A percentile compares a stretch with the other conserved stretches of the same genome.
These are phyloP conservation scores for Merodon equestris DNA, from an alignment of 2,888 invertebrate species.

Conservation along the genomic window DNA sequence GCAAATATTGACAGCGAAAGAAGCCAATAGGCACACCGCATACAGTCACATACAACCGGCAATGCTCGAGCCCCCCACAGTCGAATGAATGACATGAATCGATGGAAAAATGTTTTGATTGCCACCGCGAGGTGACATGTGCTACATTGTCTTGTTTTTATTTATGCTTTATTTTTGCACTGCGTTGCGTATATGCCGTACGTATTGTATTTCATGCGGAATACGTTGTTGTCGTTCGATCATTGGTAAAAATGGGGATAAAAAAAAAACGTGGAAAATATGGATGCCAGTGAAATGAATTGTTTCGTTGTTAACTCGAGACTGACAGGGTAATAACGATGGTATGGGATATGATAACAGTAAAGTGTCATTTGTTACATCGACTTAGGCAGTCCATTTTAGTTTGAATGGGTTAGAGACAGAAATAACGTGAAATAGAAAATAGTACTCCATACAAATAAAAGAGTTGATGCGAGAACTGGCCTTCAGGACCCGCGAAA, in stretches of 20 bases:
- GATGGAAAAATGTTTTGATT: slow-evolving; percentile 66
- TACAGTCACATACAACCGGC: slow-evolving; percentile 1
- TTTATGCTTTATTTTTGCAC: slow-evolving; percentile 18
- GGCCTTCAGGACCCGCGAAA: too few species aligned
- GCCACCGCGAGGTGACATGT: slow-evolving; percentile 70
- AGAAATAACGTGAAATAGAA: neutral
- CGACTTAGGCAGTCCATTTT: neutral
- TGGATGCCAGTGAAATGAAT: slow-evolving; percentile 39
- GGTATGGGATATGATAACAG: slow-evolving; percentile 33
- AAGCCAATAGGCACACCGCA: slow-evolving; percentile 18
- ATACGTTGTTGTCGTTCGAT: slow-evolving; percentile 42
- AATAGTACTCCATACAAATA: neutral
- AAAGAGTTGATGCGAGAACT: slow-evolving; percentile 50
- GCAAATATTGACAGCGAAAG: slow-evolving; percentile 3
- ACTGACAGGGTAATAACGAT: slow-evolving; percentile 22
- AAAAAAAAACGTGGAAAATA: slow-evolving; percentile 35
- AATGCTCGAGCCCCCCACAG: slow-evolving; percentile 45
- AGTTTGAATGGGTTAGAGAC: neutral
- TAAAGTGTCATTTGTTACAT: neutral
- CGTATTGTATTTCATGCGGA: slow-evolving; percentile 57
- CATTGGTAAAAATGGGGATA: slow-evolving; percentile 42
- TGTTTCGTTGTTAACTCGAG: slow-evolving; percentile 37
- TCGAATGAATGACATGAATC: slow-evolving; percentile 57
- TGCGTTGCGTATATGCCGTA: slow-evolving; percentile 6
- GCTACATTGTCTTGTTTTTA: slow-evolving; percentile 60